phyloP scores from a whole-genome alignment of 2,888 invertebrate genomes.

The Mythimna ferrago region DNA sequence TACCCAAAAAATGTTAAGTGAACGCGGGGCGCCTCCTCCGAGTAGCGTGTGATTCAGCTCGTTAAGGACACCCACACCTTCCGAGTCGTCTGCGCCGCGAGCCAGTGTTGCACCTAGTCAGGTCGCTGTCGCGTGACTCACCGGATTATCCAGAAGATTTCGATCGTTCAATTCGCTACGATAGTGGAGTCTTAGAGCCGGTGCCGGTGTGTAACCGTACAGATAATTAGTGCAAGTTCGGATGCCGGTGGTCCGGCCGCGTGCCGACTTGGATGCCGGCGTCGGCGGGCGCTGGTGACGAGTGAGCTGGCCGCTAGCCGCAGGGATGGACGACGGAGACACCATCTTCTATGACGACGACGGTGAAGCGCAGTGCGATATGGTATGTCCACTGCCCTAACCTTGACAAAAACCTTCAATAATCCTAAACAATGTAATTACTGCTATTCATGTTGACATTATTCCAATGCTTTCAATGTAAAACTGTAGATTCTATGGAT shows the following conservation, averaged over 20 bases:
- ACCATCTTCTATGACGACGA: slow-evolving; percentile 90
- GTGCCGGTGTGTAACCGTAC: slow-evolving; percentile 73
- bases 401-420: slow-evolving; percentile 69
- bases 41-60: slow-evolving; percentile 76
- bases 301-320: slow-evolving; percentile 78
- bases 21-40: slow-evolving; percentile 74
- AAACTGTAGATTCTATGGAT: slow-evolving; percentile 33
- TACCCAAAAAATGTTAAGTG: slow-evolving; percentile 69
- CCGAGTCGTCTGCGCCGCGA: slow-evolving; percentile 69
- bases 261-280: slow-evolving; percentile 86
- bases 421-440: slow-evolving; percentile 64
- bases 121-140: slow-evolving; percentile 85
- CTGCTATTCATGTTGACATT: slow-evolving; percentile 46
- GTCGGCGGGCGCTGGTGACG: slow-evolving; percentile 79
- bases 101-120: slow-evolving; percentile 77
- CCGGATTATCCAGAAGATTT: slow-evolving; percentile 83
- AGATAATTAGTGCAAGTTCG: slow-evolving; percentile 76
- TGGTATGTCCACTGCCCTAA: slow-evolving; percentile 80
- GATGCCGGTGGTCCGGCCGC: slow-evolving; percentile 89
- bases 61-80: slow-evolving; percentile 89
- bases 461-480: slow-evolving; percentile 33
- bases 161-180: slow-evolving; percentile 75
- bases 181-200: slow-evolving; percentile 72
- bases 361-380: slow-evolving; percentile 88
- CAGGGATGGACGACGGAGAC: slow-evolving; percentile 89